These are phyloP conservation scores for Platichthys flesus DNA, from an alignment of 2,113 vertebrate genomes.

Conservation along the genomic window DNA sequence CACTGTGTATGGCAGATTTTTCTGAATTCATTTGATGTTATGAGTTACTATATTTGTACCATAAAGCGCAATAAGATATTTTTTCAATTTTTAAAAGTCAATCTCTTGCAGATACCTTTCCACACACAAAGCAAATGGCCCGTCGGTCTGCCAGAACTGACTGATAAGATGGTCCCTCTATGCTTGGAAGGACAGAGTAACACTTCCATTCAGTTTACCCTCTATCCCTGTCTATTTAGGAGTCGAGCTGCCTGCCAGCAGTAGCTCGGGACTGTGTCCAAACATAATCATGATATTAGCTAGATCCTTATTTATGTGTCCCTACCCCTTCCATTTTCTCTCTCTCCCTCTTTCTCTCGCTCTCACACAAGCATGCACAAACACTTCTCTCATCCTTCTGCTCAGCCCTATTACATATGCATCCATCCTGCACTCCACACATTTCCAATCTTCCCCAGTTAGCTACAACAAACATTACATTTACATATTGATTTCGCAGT, in stretches of 20 bases:
- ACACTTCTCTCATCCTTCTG: slow-evolving; percentile 61
- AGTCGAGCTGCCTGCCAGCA: slow-evolving; percentile 73
- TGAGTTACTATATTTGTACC: slow-evolving; percentile 63
- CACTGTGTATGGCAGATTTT: background rate
- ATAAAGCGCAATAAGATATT: slow-evolving; percentile 36
- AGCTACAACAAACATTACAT: slow-evolving; percentile 99
- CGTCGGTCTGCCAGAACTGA: slow-evolving; percentile 56
- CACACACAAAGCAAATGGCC: slow-evolving; percentile 64
- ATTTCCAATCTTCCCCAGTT: slow-evolving; percentile 90
- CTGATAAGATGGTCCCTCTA: slow-evolving; percentile 71
- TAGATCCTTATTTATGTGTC: slow-evolving; percentile 77
- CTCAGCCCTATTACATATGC: slow-evolving; percentile 81
- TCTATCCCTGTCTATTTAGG: slow-evolving; percentile 75
- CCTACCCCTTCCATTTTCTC: slow-evolving; percentile 65
- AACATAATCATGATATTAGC: slow-evolving; percentile 83
- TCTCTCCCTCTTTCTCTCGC: slow-evolving; percentile 6
- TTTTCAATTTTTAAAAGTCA: slow-evolving; percentile 49
- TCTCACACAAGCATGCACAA: slow-evolving; percentile 48
- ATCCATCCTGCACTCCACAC: slow-evolving; percentile 78
- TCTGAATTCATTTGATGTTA: slow-evolving; percentile 49
- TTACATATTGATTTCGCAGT: slow-evolving; percentile 99
- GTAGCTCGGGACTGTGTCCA: slow-evolving; percentile 77
- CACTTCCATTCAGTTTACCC: slow-evolving; percentile 78
- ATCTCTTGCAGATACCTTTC: slow-evolving; percentile 40
- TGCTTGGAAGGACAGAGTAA: slow-evolving; percentile 80